Base-by-base conservation (phyloP, 2,797 vertebrate genomes). In the Centropyge bicolor region DNA sequence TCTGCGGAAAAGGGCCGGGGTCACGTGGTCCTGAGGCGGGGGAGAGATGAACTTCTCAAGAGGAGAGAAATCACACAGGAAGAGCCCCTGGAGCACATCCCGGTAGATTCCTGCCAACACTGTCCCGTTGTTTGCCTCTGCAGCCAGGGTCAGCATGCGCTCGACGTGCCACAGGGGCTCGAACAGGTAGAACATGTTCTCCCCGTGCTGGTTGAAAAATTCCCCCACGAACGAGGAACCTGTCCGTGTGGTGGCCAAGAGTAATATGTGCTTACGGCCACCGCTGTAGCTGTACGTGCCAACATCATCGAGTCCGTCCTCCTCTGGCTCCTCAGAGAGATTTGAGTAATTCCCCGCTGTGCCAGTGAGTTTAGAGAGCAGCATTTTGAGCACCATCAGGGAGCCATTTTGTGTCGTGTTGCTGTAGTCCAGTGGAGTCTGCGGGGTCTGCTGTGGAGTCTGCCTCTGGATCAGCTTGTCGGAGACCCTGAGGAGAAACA, bases 101-200 rank as follows among this genome's bases (percentile, higher is more conserved):
- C 97, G 93, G 88, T 98, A 98, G 70, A 97, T 94, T 27, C 95
- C 91, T 0, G 95, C 95, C 0, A 96, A 94, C 59, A 94, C 95
- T 0, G 96, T 96, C 0, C 95, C 95, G 0, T 95, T 97, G 82
- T 96, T 96, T 0, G 94, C 93, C 0, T 96, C 96, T 0, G 92
- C 62, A 40, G 96, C 93, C 0, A 94, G 93, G 31, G 93, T 94
- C 65, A 98, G 92, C 0, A 95, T 95, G 83, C 96, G 96, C 88
- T 98, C 97, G 0, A 98, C 95, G 4, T 99, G 98, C 98, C 98
- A 99, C 86, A 99, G 92, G 0, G 98, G 98, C 89, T 99, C 98
- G 0, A 97, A 99, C 94, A 99, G 95, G 94, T 99, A 99, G 93
- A 99, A 99, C 92, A 99, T 97, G 80, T 96, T 96, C 27, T 94